Base-by-base conservation (phyloP, 2,888 invertebrate species). In the Drosophila mimetica region DNA sequence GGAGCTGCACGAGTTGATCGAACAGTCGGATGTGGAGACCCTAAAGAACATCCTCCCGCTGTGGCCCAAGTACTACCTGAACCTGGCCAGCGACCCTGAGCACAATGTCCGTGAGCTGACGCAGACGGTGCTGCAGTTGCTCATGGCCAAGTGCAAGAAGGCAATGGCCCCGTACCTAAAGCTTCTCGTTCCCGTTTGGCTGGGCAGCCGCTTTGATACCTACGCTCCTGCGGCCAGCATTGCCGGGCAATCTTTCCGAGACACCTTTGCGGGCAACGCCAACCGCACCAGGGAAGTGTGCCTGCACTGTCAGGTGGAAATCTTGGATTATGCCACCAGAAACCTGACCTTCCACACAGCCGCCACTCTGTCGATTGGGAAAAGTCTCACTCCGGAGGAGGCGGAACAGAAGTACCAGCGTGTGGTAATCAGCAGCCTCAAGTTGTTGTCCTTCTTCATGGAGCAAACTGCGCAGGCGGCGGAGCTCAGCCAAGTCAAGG, bases 31-130 rank as follows among this genome's bases (percentile, higher is more conserved):
- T 67, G 89, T 93, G 7, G 94, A 95, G n/a, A 93, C 93, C 36
- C 93, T 97, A 0, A 95, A 95, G 88, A 92, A 94, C 1, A 93
- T 96, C 1, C 91, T 98, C 51, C 95, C 96, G 0, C 94, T 95
- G 86, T 98, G 98, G 98, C 95, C 96, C 0, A 94, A 96, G 76
- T 93, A 95, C 61, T 98, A 97, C 90, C 94, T 93, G 73, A 93
- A 93, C 73, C 92, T 98, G 32, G 94, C 96, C 1, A 93, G 94
- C 58, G 98, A 98, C 90, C 92, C 94, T 0, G 97, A 98, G 79
- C 95, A 97, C 74, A 94, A 95, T 90, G 96, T 98, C 1, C 92
- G 98, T 50, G 98, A 98, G 91, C 93, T 95, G 47, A 93, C 95
- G 0, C 95, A 94, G 91, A 93, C 93, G 54, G 96, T 96, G n/a